Evolutionary conservation across 2,888 invertebrate species (phyloP).

Genomic region (Quadroppia sp.): DNA sequence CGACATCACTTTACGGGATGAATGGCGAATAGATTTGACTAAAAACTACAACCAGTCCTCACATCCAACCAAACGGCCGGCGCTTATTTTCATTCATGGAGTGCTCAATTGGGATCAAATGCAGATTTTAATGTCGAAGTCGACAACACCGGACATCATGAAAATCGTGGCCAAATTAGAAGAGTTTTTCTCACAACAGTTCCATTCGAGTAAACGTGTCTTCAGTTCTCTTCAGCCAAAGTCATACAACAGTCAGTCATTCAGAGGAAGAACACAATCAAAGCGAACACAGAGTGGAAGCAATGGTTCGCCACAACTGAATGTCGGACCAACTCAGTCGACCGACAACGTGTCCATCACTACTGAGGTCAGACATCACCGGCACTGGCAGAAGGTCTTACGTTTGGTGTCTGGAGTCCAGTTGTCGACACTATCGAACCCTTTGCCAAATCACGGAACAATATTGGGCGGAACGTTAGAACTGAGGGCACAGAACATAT

Average conservation of each 20-base stretch:
- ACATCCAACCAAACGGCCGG: constrained; percentile 66
- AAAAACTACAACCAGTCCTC: constrained; percentile 52
- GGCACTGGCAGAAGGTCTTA: constrained; percentile 91
- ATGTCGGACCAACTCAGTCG: not conserved
- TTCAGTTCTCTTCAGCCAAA: constrained; percentile 65
- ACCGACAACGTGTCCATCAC: constrained; percentile 13
- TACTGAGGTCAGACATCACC: constrained; percentile 64
- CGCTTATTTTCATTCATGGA: constrained; percentile 85
- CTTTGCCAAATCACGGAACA: constrained; percentile 63
- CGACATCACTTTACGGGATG: constrained; percentile 74
- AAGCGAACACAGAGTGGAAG: constrained; percentile 34
- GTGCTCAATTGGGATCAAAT: constrained; percentile 91
- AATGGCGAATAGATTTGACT: constrained; percentile 69
- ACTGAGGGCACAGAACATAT: constrained; percentile 69
- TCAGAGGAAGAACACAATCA: constrained; percentile 5
- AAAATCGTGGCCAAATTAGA: constrained; percentile 96
- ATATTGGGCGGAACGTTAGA: constrained; percentile 78
- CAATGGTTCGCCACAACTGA: constrained; percentile 25
- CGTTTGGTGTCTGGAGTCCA: constrained; percentile 74
- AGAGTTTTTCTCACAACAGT: constrained; percentile 96
- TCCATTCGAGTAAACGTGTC: constrained; percentile 88
- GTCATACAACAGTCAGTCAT: constrained; percentile 39
- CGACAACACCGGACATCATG: constrained; percentile 90
- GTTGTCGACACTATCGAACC: constrained; percentile 58
- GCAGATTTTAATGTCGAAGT: constrained; percentile 93